Percentiles rank a stretch among this genome's conserved stretches.
These are phyloP conservation scores for Macrobrachium nipponense DNA, from an alignment of 1,140 invertebrate genomes.

Conservation along the genomic window DNA sequence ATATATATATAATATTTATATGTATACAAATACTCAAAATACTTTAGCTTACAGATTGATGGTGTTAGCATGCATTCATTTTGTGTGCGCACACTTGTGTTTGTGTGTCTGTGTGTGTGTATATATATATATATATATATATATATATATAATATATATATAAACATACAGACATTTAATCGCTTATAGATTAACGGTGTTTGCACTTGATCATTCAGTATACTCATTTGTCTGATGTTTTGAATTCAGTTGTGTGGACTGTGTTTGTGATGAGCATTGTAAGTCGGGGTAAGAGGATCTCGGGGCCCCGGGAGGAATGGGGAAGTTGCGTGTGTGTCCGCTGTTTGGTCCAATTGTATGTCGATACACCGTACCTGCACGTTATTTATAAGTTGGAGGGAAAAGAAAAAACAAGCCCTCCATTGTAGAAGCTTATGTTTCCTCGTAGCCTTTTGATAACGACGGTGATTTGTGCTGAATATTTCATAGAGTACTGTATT, in stretches of 20 bases:
- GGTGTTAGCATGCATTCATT: no score
- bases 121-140: conserved; percentile 55
- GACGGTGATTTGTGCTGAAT: conserved; percentile 53
- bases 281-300: conserved; percentile 19
- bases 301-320: background rate
- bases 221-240: background rate
- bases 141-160: conserved; percentile 43
- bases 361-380: conserved; percentile 45
- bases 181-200: background rate
- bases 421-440: conserved; percentile 49
- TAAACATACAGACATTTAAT: background rate
- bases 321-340: conserved; percentile 34
- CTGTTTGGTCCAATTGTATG: conserved; percentile 57
- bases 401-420: conserved; percentile 35
- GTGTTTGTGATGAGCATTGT: no score
- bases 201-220: background rate
- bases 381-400: conserved; percentile 55
- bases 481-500: conserved; percentile 21
- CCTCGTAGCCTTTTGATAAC: conserved; percentile 52
- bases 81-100: no score
- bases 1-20: no score
- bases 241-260: no score
- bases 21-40: no score
- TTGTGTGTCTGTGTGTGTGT: conserved; percentile 16
- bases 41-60: no score